Conservation (phyloP, 2,888 invertebrate genomes). For the Mesorhabditis belari region DNA sequence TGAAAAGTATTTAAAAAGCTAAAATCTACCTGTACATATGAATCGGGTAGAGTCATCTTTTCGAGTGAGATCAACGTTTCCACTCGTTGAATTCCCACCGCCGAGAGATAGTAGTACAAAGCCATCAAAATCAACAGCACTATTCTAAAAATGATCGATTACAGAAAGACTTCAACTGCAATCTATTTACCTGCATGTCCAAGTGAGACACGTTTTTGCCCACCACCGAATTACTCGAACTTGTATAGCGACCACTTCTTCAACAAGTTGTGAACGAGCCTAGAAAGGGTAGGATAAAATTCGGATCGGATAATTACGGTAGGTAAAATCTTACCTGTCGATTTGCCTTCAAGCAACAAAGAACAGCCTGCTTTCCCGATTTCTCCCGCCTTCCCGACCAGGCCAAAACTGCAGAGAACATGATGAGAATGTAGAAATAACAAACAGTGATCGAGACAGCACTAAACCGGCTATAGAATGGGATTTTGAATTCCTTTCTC, state of each 20-base stretch:
- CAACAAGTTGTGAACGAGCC: slow-evolving; percentile 21
- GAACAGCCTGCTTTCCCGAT: slow-evolving; percentile 19
- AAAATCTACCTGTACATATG: slow-evolving; percentile 43
- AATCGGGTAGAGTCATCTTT: slow-evolving; percentile 49
- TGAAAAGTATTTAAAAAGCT: background rate
- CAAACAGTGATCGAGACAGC: slow-evolving; percentile 23
- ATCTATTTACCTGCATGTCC: slow-evolving; percentile 23
- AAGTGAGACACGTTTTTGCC: slow-evolving; percentile 21
- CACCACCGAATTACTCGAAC: slow-evolving; percentile 15
- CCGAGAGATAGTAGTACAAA: slow-evolving; percentile 36
- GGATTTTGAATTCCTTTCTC: background rate
- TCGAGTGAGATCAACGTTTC: slow-evolving; percentile 43
- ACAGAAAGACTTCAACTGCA: background rate
- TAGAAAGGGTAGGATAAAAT: too few relatives aligned
- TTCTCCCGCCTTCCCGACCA: slow-evolving; percentile 34
- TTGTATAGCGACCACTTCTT: slow-evolving; percentile 19
- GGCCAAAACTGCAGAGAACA: slow-evolving; percentile 34
- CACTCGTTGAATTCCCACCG: slow-evolving; percentile 30
- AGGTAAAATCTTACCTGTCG: slow-evolving; percentile 23
- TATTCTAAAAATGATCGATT: background rate
- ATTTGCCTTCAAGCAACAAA: slow-evolving; percentile 39
- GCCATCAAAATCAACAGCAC: slow-evolving; percentile 22
- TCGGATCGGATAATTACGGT: too few relatives aligned
- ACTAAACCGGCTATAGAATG: slow-evolving; percentile 8
- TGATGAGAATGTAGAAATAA: slow-evolving; percentile 24